These are phyloP conservation scores for Rousettus madagascariensis DNA, from an alignment of 2,797 vertebrate species.

Conservation along the genomic window DNA sequence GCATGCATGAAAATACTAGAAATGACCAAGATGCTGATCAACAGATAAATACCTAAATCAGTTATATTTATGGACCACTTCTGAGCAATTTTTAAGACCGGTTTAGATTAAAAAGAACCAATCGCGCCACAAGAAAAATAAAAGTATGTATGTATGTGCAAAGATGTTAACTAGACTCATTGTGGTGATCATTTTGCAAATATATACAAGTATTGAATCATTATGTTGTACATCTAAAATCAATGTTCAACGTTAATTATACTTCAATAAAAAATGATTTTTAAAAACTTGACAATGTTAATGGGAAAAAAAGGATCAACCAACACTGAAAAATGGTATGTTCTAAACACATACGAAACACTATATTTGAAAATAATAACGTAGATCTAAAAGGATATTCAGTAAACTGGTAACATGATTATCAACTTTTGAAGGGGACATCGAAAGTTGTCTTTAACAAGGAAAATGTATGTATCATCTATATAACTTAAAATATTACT, in stretches of 20 bases:
- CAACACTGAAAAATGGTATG: neutral
- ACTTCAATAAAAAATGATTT: neutral
- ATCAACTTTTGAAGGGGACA: neutral
- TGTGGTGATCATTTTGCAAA: neutral
- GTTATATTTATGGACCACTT: neutral
- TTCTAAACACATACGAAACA: neutral
- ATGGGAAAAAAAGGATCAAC: neutral
- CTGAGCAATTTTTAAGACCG: neutral
- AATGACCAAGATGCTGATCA: neutral
- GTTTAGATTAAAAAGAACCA: neutral
- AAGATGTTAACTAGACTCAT: neutral
- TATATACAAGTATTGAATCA: neutral
- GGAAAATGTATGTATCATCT: neutral
- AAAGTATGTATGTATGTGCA: neutral
- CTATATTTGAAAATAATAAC: neutral
- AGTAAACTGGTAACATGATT: neutral
- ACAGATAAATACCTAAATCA: neutral
- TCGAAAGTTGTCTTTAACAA: slow-evolving; percentile 1
- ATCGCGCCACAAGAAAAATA: neutral
- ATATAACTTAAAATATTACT: neutral
- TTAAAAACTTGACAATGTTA: neutral
- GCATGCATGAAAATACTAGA: neutral
- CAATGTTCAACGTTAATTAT: neutral
- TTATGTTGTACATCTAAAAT: neutral
- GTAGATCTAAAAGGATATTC: neutral